Evolutionary conservation across 1,140 invertebrate species (phyloP).

Genomic region (Wasmannia auropunctata): DNA sequence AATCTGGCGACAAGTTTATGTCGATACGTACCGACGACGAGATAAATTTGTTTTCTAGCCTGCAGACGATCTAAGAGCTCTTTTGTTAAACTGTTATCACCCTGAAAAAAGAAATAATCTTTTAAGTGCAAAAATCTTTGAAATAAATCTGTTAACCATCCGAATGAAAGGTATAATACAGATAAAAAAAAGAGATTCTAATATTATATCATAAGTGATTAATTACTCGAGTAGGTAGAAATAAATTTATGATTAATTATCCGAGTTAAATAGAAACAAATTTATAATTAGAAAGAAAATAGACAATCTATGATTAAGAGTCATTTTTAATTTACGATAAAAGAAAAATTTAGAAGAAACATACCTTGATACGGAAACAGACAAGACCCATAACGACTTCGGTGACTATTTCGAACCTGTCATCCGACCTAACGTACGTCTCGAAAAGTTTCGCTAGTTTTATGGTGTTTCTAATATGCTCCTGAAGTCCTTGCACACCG

Average conservation of each 20-base stretch:
- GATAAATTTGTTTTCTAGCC: slow-evolving; percentile 92
- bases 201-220: neutral
- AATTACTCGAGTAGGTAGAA: too few relatives aligned
- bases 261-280: neutral
- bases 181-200: neutral
- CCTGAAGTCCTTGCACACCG: slow-evolving; percentile 92
- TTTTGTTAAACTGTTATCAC: slow-evolving; percentile 90
- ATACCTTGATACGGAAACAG: slow-evolving; percentile 93
- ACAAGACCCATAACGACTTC: slow-evolving; percentile 93
- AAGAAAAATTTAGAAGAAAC: neutral
- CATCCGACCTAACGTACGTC: slow-evolving; percentile 88
- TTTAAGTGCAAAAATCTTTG: neutral
- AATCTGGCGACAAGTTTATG: slow-evolving; percentile 92
- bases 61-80: slow-evolving; percentile 91
- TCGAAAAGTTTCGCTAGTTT: slow-evolving; percentile 92
- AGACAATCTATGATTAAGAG: neutral
- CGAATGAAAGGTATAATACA: neutral
- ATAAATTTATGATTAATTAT: too few relatives aligned
- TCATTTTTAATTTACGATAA: neutral
- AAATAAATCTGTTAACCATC: too few relatives aligned
- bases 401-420: slow-evolving; percentile 92
- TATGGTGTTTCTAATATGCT: slow-evolving; percentile 92
- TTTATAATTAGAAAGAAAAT: neutral
- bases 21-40: slow-evolving; percentile 91
- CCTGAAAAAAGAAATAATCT: slow-evolving; percentile 84